These are phyloP conservation scores for Mellilla xanthometata DNA, from an alignment of 2,888 invertebrate species.

Conservation along the genomic window DNA sequence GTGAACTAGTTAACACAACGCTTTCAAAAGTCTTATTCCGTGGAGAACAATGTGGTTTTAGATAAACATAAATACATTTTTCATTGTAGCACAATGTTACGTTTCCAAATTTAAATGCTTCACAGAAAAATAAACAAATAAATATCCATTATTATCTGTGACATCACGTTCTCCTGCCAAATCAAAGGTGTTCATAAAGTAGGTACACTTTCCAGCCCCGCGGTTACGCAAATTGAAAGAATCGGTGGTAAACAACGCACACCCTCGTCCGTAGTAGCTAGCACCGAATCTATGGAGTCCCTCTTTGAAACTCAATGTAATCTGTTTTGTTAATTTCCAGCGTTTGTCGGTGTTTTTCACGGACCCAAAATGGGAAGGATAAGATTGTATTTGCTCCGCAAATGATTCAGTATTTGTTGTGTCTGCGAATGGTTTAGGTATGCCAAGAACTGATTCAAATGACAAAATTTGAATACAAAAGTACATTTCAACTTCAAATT, in stretches of 20 bases:
- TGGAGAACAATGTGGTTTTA: too few species aligned
- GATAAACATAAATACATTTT: too few species aligned
- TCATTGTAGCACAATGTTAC: too few species aligned
- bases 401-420: constrained; percentile 49
- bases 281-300: constrained; percentile 27
- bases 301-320: constrained; percentile 70
- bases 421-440: constrained; percentile 1
- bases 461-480: too few species aligned
- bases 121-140: not conserved
- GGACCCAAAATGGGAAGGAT: constrained; percentile 47
- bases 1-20: too few species aligned
- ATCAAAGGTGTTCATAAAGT: constrained; percentile 35
- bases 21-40: too few species aligned
- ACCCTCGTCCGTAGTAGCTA: not conserved
- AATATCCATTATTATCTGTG: constrained; percentile 15
- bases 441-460: too few species aligned
- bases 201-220: constrained; percentile 41
- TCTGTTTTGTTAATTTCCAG: constrained; percentile 79
- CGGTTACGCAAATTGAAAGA: constrained; percentile 65
- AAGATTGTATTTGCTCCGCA: constrained; percentile 39
- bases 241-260: constrained; percentile 62
- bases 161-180: constrained; percentile 33
- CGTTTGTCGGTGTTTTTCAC: constrained; percentile 62
- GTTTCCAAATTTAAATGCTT: too few species aligned
- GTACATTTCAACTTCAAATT: too few species aligned